Conservation (phyloP, 2,113 vertebrate genomes). For the Neomonachus schauinslandi region DNA sequence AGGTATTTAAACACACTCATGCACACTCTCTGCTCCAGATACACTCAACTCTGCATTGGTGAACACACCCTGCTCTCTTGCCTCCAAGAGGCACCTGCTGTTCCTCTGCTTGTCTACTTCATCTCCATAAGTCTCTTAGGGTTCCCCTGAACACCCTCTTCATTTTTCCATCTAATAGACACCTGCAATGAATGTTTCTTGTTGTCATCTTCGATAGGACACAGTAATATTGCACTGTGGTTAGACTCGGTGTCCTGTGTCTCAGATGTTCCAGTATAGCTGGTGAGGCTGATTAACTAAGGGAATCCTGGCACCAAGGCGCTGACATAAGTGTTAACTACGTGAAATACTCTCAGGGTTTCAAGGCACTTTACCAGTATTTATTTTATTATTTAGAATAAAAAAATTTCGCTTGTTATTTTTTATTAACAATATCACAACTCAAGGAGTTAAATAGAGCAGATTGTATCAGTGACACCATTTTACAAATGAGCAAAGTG, state of each 20-base stretch:
- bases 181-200: background rate
- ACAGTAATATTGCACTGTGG: accelerated
- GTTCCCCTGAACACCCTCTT: accelerated
- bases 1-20: background rate
- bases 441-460: background rate
- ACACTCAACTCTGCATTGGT: accelerated
- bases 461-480: background rate
- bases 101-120: background rate
- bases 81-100: accelerated
- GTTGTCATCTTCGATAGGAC: background rate
- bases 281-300: background rate
- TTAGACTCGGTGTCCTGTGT: background rate
- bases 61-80: background rate
- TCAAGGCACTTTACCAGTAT: background rate
- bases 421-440: background rate
- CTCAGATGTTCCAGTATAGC: background rate
- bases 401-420: background rate
- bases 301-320: background rate
- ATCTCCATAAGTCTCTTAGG: background rate
- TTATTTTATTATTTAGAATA: background rate
- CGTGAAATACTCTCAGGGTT: accelerated
- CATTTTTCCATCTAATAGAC: accelerated
- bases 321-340: accelerated
- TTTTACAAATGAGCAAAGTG: background rate
- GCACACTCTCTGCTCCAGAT: no score